These are phyloP conservation scores for Cryptoblepharus egeriae DNA, from an alignment of 2,797 vertebrate species.

Conservation along the genomic window DNA sequence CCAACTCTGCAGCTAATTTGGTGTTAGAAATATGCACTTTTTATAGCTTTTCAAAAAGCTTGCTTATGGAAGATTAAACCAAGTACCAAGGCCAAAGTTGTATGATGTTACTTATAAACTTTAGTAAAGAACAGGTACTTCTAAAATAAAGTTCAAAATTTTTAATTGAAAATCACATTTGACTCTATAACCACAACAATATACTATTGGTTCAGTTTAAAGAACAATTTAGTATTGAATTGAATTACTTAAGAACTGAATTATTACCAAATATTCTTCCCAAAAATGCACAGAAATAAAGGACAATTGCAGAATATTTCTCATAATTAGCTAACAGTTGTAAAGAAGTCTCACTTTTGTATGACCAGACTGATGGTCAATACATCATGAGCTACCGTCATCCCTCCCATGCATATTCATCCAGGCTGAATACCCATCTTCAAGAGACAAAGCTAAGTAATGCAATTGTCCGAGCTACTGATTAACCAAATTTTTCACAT, in stretches of 20 bases:
- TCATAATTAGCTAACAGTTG: background rate
- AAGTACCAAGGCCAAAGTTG: background rate
- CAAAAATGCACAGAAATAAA: constrained; percentile 1
- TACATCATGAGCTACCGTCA: background rate
- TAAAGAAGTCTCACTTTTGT: background rate
- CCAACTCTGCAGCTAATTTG: background rate
- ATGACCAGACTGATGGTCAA: background rate
- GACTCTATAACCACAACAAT: background rate
- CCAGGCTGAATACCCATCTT: background rate
- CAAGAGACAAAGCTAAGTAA: background rate
- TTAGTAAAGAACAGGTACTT: background rate
- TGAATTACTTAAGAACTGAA: too few species aligned
- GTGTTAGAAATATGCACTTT: background rate
- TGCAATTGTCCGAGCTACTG: background rate
- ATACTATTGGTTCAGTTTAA: background rate
- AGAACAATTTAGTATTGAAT: too few species aligned
- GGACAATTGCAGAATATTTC: background rate
- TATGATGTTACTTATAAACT: background rate
- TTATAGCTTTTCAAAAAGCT: background rate
- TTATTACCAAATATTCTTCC: background rate
- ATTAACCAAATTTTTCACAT: background rate
- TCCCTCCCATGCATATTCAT: background rate
- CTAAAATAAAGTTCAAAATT: background rate
- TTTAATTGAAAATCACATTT: background rate
- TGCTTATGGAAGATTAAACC: background rate